Evolutionary conservation across 2,888 invertebrate species (phyloP).

Genomic region (Lepidocyrtoides sp.): DNA sequence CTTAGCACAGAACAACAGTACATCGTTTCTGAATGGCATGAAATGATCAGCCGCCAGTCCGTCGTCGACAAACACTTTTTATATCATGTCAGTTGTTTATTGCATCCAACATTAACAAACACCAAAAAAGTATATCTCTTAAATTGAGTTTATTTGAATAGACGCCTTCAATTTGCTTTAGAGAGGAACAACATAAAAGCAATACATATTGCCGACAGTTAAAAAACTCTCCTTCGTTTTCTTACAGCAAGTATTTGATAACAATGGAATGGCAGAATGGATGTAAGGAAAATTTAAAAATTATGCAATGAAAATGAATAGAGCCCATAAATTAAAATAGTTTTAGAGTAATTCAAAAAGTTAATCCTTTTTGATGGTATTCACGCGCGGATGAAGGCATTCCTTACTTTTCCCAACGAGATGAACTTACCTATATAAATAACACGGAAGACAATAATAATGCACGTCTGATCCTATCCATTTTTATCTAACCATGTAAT

Average conservation of each 20-base stretch:
- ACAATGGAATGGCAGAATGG: background rate
- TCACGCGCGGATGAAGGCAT: background rate
- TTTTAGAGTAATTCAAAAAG: constrained; percentile 28
- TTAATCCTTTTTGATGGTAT: background rate
- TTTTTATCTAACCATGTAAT: background rate
- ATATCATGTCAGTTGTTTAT: constrained; percentile 1
- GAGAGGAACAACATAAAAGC: background rate
- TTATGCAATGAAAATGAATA: constrained; percentile 1
- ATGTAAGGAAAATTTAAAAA: background rate
- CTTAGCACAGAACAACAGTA: background rate
- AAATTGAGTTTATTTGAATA: background rate
- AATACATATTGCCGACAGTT: background rate
- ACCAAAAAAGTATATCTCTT: background rate
- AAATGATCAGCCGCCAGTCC: constrained; percentile 19
- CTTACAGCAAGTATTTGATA: too few relatives aligned
- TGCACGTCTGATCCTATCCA: background rate
- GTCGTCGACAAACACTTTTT: constrained; percentile 6
- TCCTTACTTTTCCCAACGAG: background rate
- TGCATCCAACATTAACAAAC: constrained; percentile 5
- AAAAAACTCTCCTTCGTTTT: background rate
- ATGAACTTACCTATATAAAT: constrained; percentile 3
- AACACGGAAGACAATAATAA: background rate
- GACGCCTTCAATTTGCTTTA: background rate
- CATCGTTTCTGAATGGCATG: constrained; percentile 50
- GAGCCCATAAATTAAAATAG: constrained; percentile 52